Base-by-base conservation (phyloP, 2,113 vertebrate genomes). In the Platichthys flesus region DNA sequence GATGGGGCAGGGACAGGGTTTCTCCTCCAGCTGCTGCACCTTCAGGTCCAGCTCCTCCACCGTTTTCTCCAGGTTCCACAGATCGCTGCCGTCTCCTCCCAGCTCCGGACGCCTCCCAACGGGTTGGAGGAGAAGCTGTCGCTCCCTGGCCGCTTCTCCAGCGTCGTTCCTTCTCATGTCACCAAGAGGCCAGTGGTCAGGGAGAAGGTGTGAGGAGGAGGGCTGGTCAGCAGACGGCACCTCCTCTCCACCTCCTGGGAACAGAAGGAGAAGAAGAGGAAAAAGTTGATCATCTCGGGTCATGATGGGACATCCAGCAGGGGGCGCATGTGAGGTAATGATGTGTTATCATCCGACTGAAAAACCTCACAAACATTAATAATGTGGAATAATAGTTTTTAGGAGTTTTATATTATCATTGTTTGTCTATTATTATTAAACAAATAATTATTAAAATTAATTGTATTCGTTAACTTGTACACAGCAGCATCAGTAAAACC, bases 61-160 rank as follows among this genome's bases (percentile, higher is more conserved):
- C 0, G 6, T 58, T 49, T 82, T 90, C 87, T 93, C 91, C 77
- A 94, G 82, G 37, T 86, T 92, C 87, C 87, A 88, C 5, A 93
- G 81, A 18, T 93, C 87, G 6, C 73, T 68, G 20, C 73, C 86
- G 35, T 90, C 90, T 9, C 76, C 86, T 0, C 60, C 37, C 42
- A 80, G 79, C 40, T 56, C 75, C 15, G 2, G 21, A 10, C 15
- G 40, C 42, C 78, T 35, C 59, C 31, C 60, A 2, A 79, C 76
- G 4, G 70, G 56, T 10, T 20, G 71, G 28, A 49, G 76, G 47
- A 82, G 62, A 15, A 66, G 67, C 67, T 89, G 87, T 1, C 49
- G 84, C n/a, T 89, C 83, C 2, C 69, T 40, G 12, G 59, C 66
- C 2, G 86, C 72, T 21, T 37, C 78, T 40, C 1, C 40, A 0